Conservation (phyloP, 1,140 invertebrate species). For the Pemphigus obesinymphae region DNA sequence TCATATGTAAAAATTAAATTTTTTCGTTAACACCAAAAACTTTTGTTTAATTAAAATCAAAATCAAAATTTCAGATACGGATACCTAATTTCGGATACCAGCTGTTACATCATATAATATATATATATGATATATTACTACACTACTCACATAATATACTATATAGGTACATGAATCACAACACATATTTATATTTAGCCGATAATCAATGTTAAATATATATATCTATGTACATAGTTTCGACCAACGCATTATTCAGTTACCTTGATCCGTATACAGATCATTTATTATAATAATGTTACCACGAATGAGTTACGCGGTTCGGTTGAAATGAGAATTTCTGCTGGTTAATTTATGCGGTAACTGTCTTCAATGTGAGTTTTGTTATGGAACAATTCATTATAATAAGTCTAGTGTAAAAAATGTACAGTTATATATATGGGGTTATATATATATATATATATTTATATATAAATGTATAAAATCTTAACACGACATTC, state of each 20-base stretch:
- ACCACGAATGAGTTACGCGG: background rate
- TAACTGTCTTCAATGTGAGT: background rate
- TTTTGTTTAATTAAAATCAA: background rate
- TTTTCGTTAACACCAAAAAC: background rate
- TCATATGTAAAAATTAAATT: background rate
- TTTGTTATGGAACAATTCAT: background rate
- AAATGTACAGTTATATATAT: too few species aligned
- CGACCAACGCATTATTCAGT: background rate
- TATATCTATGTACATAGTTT: background rate
- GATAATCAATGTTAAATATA: too few species aligned
- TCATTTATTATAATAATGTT: background rate
- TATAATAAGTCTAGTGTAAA: too few species aligned
- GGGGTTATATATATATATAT: background rate
- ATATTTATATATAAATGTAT: background rate
- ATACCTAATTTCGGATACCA: too few species aligned
- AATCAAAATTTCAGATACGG: too few species aligned
- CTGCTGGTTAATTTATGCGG: background rate
- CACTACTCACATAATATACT: too few species aligned
- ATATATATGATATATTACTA: too few species aligned
- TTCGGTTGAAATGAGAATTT: background rate
- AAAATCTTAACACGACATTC: conserved; percentile 7
- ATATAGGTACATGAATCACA: too few species aligned
- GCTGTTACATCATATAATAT: too few species aligned
- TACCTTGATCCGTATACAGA: background rate
- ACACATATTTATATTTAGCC: too few species aligned